Conservation (phyloP, 2,113 vertebrate species). For the Lasiurus cinereus region DNA sequence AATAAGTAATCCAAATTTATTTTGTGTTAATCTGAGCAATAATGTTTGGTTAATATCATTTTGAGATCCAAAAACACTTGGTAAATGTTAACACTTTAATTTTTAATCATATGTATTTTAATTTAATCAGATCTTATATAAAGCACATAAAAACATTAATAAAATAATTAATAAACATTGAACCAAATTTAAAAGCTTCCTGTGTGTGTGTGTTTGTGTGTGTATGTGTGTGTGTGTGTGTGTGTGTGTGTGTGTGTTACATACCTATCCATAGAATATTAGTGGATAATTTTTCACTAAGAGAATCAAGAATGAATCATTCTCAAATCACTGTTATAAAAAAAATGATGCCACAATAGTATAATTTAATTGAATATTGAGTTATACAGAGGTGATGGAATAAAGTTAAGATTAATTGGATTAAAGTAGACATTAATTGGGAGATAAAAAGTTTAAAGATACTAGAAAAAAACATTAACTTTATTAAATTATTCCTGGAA, state of each 20-base stretch:
- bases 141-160: neutral
- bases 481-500: neutral
- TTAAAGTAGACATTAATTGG: neutral
- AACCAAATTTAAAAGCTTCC: neutral
- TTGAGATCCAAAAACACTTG: neutral
- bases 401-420: neutral
- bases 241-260: neutral
- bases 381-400: neutral
- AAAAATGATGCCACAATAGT: neutral
- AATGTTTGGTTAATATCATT: neutral
- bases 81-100: neutral
- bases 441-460: neutral
- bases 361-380: neutral
- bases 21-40: neutral
- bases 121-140: constrained; percentile 23
- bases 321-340: neutral
- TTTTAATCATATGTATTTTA: constrained; percentile 31
- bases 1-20: neutral
- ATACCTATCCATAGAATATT: neutral
- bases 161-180: neutral
- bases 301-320: neutral
- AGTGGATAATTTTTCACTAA: neutral
- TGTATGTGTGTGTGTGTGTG: no score
- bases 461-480: neutral
- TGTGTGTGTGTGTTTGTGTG: no score